Base-by-base conservation (phyloP, 2,888 invertebrate genomes). In the Hypomecis punctinalis region DNA sequence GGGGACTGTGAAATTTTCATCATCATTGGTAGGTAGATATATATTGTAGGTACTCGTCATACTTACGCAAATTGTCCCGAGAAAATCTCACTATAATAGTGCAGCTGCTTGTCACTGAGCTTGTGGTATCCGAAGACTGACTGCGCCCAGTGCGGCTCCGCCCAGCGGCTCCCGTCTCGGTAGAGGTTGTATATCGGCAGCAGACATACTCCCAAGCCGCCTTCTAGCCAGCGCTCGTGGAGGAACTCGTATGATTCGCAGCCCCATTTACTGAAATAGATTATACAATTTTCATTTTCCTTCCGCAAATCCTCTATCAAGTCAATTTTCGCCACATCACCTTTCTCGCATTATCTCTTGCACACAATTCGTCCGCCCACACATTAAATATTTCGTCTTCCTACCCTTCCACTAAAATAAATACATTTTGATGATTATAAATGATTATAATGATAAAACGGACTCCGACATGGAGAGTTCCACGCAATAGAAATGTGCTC, bases 191-290 rank as follows among this genome's bases (percentile, higher is more conserved):
- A 88, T n/a, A 87, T 70, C 0, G 92, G 91, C 66, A 83, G 72
- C 40, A 85, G 76, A 47, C 80, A 76, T 1, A 92, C 65, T 0
- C 81, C 78, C 36, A 77, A 83, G 5, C 88, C 89, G 0, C 94
- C 94, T 77, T 94, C 90, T 77, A 90, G 90, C 95, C 95, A 96
- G 73, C 94, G 89, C 70, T 94, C 84, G 84, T 88, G 94, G 72
- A 93, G 93, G 74, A 93, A 95, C 75, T 80, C 79, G 74, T 95
- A 95, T 9, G 95, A 95, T 71, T 91, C 93, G 42, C 84, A 82
- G 0, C 95, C 94, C 96, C 96, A 96, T 88, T 94, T 91, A 64
- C 96, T 96, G 77, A 58, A 37, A 36, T 13, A 23, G 36, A 11
- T n/a, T 1, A 11, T 5, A 6, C 9, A 52, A 8, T 2, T n/a